Evolutionary conservation across 1,140 invertebrate genomes (phyloP).

Genomic region (Apis mellifera): Amel_HAv3.1 CM009942.2:4235501-4236000

Average conservation of each 20-base stretch:
- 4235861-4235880: neutral
- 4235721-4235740: neutral
- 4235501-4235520: neutral
- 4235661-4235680: neutral
- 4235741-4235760: neutral
- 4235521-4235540: too few species aligned
- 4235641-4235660: neutral
- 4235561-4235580: neutral
- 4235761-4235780: neutral
- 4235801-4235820: neutral
- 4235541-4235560: neutral
- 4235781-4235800: neutral
- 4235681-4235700: neutral
- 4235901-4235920: neutral
- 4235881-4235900: neutral
- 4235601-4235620: neutral
- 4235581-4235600: slow-evolving; percentile 7
- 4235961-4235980: neutral
- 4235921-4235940: neutral
- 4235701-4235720: neutral
- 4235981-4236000: too few species aligned
- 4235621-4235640: neutral
- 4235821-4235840: neutral
- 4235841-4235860: neutral
- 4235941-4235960: neutral